These are phyloP conservation scores for Acropora tenuis DNA, from an alignment of 64 coral and sea anemone species.

Conservation along the genomic window DNA sequence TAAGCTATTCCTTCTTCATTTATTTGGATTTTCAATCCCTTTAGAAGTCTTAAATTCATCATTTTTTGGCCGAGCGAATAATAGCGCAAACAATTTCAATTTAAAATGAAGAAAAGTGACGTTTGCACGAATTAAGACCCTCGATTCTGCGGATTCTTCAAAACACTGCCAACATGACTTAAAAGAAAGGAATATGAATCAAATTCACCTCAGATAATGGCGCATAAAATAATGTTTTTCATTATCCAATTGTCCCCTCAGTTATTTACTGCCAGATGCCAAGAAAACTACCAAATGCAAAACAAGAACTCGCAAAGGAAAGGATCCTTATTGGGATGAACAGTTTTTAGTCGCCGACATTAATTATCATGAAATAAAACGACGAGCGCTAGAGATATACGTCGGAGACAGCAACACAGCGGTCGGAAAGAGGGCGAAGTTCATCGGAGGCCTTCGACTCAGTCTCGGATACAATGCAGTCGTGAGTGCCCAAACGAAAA, in stretches of 20 bases:
- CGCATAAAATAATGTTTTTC: background rate
- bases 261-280: conserved; percentile 76
- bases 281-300: conserved; percentile 85
- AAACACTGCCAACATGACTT: no score
- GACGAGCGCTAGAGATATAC: conserved; percentile 76
- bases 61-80: no score
- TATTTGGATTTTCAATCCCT: background rate
- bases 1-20: background rate
- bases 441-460: conserved; percentile 77
- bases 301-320: conserved; percentile 76
- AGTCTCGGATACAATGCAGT: conserved; percentile 74
- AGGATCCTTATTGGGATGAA: conserved; percentile 85
- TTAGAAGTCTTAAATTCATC: background rate
- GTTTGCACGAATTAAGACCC: no score
- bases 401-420: conserved; percentile 52
- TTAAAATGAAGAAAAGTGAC: no score
- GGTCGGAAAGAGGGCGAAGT: conserved; percentile 44
- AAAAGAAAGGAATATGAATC: no score
- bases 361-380: conserved; percentile 66
- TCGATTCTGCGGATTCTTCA: no score
- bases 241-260: conserved; percentile 1
- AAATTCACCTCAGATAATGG: no score
- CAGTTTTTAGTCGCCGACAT: conserved; percentile 79
- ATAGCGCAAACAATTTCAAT: no score
- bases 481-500: conserved; percentile 51